Evolutionary conservation across 2,888 invertebrate species (phyloP).

Genomic region (Eristalinus aeneus): DNA sequence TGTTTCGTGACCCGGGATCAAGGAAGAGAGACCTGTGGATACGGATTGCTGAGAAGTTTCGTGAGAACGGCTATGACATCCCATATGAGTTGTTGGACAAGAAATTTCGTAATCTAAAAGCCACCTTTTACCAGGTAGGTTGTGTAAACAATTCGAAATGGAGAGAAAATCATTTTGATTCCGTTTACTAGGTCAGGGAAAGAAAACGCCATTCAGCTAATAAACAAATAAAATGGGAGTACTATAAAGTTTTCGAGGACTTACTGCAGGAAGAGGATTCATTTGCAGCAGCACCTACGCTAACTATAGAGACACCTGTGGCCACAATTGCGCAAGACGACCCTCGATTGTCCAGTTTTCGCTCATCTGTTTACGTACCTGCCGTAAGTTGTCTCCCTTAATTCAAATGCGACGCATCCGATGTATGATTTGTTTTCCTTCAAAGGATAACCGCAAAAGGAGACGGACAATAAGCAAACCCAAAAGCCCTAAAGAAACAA

Average conservation of each 20-base stretch:
- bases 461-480: constrained; percentile 21
- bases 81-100: constrained; percentile 46
- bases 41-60: constrained; percentile 46
- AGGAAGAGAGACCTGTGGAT: constrained; percentile 48
- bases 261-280: constrained; percentile 36
- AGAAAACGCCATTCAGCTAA: constrained; percentile 39
- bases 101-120: constrained; percentile 57
- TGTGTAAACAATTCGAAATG: not conserved
- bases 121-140: constrained; percentile 47
- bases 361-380: constrained; percentile 44
- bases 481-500: constrained; percentile 17
- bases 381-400: constrained; percentile 6
- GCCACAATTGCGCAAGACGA: constrained; percentile 10
- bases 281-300: not conserved
- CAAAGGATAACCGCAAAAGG: constrained; percentile 37
- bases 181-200: constrained; percentile 28
- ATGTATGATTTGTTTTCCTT: not conserved
- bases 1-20: constrained; percentile 30
- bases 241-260: constrained; percentile 55
- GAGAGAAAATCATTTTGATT: not conserved
- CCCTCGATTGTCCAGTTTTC: constrained; percentile 27
- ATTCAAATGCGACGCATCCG: not conserved
- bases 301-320: not conserved
- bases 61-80: constrained; percentile 50
- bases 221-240: constrained; percentile 61